phyloP scores from a whole-genome alignment of 2,797 vertebrate genomes.

The Sphenopsis melanotis region DNA sequence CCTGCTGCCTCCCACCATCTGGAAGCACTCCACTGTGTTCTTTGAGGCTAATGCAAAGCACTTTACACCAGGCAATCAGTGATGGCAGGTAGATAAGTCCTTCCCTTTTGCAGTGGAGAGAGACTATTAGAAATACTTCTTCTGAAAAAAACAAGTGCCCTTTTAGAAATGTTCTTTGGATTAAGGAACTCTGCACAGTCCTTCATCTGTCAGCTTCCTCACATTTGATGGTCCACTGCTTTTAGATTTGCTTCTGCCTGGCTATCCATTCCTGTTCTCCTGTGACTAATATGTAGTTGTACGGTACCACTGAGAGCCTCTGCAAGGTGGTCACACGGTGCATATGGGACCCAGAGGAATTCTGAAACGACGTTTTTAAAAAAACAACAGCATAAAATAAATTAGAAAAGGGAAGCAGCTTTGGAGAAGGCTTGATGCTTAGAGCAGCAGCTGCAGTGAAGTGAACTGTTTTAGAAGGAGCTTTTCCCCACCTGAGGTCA shows the following conservation, averaged over 20 bases:
- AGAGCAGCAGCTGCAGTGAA: accelerated
- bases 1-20: neutral
- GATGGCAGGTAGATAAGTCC: neutral
- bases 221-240: conserved; percentile 35
- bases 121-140: neutral
- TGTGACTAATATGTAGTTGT: conserved; percentile 31
- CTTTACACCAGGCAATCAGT: neutral
- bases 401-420: neutral
- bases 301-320: neutral
- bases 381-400: conserved; percentile 38
- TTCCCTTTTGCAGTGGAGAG: neutral
- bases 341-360: conserved; percentile 8
- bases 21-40: neutral
- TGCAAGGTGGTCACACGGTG: neutral
- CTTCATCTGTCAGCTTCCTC: conserved; percentile 53
- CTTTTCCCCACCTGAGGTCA: neutral
- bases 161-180: conserved; percentile 21
- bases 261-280: neutral
- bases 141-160: neutral
- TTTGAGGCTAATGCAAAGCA: neutral
- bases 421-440: neutral
- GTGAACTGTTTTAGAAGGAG: neutral
- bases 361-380: neutral
- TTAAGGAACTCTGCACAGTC: conserved; percentile 35
- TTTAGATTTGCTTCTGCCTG: conserved; percentile 52